Conservation (phyloP, 2,113 vertebrate species). For the Myotis davidii region DNA sequence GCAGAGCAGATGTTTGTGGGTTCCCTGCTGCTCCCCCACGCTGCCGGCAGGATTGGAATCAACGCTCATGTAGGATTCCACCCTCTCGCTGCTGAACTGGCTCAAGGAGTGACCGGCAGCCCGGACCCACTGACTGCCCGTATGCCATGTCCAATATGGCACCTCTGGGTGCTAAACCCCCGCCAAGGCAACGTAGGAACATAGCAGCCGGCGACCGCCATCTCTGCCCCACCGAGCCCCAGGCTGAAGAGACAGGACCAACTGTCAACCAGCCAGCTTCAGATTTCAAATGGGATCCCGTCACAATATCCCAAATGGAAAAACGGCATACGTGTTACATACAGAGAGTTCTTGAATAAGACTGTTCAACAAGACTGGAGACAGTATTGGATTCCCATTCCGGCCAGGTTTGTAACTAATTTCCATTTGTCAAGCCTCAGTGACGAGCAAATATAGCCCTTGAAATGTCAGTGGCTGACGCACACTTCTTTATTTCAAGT, state of each 20-base stretch:
- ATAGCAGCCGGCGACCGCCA: too few species aligned
- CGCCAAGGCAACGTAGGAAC: neutral
- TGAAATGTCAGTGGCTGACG: conserved; percentile 58
- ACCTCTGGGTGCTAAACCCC: neutral
- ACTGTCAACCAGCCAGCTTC: neutral
- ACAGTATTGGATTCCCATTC: conserved; percentile 66
- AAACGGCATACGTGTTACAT: neutral
- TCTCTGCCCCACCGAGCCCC: neutral
- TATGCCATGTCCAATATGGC: neutral
- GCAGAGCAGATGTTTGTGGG: too few species aligned
- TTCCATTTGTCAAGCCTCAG: conserved; percentile 55
- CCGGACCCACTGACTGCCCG: too few species aligned
- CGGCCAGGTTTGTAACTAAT: conserved; percentile 59
- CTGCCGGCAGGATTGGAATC: too few species aligned
- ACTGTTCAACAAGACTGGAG: conserved; percentile 54
- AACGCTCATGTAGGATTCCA: too few species aligned
- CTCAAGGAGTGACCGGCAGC: too few species aligned
- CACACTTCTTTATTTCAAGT: conserved; percentile 39
- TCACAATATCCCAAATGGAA: conserved; percentile 3
- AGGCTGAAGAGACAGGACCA: neutral
- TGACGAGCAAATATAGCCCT: conserved; percentile 49
- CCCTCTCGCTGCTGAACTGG: too few species aligned
- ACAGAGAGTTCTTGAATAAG: conserved; percentile 46
- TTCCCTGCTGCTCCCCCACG: too few species aligned
- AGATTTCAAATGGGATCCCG: neutral